Base-by-base conservation (phyloP, 2,888 invertebrate species). In the Melinopterus prodromus region DNA sequence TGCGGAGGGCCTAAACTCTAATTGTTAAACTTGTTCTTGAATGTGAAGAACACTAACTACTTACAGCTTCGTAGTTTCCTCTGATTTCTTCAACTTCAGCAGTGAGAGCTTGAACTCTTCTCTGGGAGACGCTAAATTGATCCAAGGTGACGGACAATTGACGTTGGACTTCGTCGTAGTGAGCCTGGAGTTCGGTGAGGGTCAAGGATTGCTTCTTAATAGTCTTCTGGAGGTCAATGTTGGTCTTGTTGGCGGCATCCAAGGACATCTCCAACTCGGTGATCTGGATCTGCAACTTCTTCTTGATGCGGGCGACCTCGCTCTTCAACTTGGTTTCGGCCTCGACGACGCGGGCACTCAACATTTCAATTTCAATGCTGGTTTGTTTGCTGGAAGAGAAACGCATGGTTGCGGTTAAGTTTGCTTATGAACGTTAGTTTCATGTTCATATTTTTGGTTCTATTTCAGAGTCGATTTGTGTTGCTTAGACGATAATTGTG, bases 251-350 rank as follows among this genome's bases (percentile, higher is more conserved):
- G 91, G 98, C 97, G 86, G 98, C 97, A 91, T 99, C 99, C 90
- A 99, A 93, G 79, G 97, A 96, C 92, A 98, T 94, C 90, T 98
- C 98, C 88, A 99, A 92, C 90, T 99, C 98, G 86, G 98, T 98
- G 91, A 99, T 98, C 88, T 97, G 97, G 89, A 98, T 96, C 92
- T 98, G 98, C 90, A 98, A 92, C 96, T 99, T 99, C 97, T 99
- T 99, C 95, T 98, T 98, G 92, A 99, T 96, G 91, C 98, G 97
- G 84, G 94, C 93, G 80, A 99, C 97, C 91, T 99, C 98, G 87
- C 97, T 95, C 93, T 98, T 98, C 90, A 99, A 92, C 90, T 94
- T 97, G 85, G 97, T 97, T 91, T 99, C 98, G 83, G 98, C 98
- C 89, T 99, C 98, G 82, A 97, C 96, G 85, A 99, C 96, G 87